These are phyloP conservation scores for Clanis bilineata DNA, from an alignment of 2,888 invertebrate genomes.

Conservation along the genomic window DNA sequence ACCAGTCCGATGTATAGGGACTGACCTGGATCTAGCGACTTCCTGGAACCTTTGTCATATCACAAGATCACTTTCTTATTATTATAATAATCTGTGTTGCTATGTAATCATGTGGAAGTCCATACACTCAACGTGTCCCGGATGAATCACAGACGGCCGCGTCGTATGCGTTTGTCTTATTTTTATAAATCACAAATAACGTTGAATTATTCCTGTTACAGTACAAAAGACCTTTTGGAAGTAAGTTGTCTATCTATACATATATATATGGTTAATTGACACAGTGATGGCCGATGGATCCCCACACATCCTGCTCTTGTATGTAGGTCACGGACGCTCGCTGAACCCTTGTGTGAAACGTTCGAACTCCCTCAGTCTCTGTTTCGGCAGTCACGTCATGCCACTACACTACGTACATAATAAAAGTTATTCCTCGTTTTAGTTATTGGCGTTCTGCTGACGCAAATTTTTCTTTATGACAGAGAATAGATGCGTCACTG, in stretches of 20 bases:
- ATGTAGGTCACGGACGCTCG: slow-evolving; percentile 3
- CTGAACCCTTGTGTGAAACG: background rate
- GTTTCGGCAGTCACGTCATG: too few species aligned
- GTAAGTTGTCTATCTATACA: background rate
- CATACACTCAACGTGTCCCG: too few species aligned
- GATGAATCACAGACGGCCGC: too few species aligned
- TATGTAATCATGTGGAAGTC: too few species aligned
- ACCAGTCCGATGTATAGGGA: too few species aligned
- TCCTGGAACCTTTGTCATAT: too few species aligned
- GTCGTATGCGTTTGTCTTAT: too few species aligned
- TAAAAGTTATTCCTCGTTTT: background rate
- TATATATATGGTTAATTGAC: background rate
- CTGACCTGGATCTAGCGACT: too few species aligned
- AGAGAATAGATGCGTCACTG: background rate
- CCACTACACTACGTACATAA: too few species aligned
- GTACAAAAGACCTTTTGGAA: background rate
- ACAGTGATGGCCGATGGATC: background rate
- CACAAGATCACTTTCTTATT: too few species aligned
- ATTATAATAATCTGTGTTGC: too few species aligned
- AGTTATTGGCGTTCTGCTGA: background rate
- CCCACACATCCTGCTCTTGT: background rate
- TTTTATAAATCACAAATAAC: background rate
- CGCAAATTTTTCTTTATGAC: background rate
- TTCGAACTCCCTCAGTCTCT: background rate
- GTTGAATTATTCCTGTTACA: background rate